phyloP scores from a whole-genome alignment of 2,888 invertebrate genomes.

The Hemaris fuciformis region DNA sequence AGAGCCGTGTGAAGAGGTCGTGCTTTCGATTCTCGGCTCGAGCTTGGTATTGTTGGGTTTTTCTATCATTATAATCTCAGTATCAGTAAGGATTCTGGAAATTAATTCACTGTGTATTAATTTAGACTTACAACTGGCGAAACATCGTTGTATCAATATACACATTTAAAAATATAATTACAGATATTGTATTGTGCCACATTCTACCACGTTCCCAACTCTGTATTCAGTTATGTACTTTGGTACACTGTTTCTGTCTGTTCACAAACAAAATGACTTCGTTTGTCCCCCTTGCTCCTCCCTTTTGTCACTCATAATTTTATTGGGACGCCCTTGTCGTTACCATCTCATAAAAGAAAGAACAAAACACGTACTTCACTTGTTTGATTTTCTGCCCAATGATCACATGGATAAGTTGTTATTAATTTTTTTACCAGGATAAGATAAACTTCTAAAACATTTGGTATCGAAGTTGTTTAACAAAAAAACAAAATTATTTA shows the following conservation, averaged over 20 bases:
- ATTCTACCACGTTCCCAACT: not conserved
- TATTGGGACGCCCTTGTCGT: constrained; percentile 14
- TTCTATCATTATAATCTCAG: too few relatives aligned
- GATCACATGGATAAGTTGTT: not conserved
- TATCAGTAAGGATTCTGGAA: too few relatives aligned
- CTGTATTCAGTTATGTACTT: not conserved
- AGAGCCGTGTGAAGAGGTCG: too few relatives aligned
- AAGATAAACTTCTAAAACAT: too few relatives aligned
- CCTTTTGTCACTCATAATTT: constrained; percentile 15
- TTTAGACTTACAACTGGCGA: too few relatives aligned
- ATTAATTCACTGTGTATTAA: too few relatives aligned
- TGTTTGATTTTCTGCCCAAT: not conserved
- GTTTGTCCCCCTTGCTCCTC: constrained; percentile 7
- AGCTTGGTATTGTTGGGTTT: too few relatives aligned
- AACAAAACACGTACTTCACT: not conserved
- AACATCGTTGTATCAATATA: too few relatives aligned
- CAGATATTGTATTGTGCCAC: constrained; percentile 6
- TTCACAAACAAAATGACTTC: constrained; percentile 4
- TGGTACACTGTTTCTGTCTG: not conserved
- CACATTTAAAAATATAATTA: not conserved
- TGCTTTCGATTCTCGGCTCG: too few relatives aligned
- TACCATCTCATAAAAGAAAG: not conserved
- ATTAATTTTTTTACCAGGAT: not conserved
- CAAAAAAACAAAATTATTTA: too few relatives aligned
- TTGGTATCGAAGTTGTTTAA: too few relatives aligned